Evolutionary conservation across 2,797 vertebrate species (phyloP).

Genomic region (Etheostoma perlongum): DNA sequence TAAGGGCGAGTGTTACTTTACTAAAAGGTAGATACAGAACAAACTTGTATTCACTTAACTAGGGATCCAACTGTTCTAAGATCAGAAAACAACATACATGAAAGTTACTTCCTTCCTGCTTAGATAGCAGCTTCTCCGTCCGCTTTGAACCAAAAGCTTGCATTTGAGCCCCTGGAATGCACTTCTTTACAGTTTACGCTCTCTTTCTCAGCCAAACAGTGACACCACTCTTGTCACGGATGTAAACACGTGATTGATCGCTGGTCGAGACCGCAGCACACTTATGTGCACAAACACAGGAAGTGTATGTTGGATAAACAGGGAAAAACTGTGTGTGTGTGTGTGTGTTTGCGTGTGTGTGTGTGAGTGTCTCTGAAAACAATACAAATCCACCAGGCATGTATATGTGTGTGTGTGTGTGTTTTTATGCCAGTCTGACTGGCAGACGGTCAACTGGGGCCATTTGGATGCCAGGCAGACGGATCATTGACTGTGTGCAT

Average conservation of each 20-base stretch:
- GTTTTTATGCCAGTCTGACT: conserved; percentile 60
- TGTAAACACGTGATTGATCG: conserved; percentile 72
- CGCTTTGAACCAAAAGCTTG: conserved; percentile 15
- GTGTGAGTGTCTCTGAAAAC: too few relatives aligned
- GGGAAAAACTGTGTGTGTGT: conserved; percentile 35
- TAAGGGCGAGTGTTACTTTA: too few relatives aligned
- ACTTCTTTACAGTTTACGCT: conserved; percentile 27
- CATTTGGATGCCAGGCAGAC: conserved; percentile 61
- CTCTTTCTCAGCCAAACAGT: conserved; percentile 25
- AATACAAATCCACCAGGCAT: too few relatives aligned
- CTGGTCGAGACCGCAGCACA: conserved; percentile 20
- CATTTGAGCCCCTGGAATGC: conserved; percentile 23
- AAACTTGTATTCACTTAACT: too few relatives aligned
- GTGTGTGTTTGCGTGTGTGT: conserved; percentile 40
- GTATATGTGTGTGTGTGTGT: conserved; percentile 42
- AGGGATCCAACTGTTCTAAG: too few relatives aligned
- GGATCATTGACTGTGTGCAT: conserved; percentile 44
- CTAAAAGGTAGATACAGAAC: too few relatives aligned
- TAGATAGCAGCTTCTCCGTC: background rate
- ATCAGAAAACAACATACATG: conserved; percentile 2
- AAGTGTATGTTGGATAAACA: conserved; percentile 72
- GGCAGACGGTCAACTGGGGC: conserved; percentile 62
- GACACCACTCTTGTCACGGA: conserved; percentile 49
- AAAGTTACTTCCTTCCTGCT: conserved; percentile 31
- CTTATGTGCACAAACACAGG: conserved; percentile 73